These are phyloP conservation scores for Popillia japonica DNA, from an alignment of 1,140 invertebrate genomes.

Conservation along the genomic window DNA sequence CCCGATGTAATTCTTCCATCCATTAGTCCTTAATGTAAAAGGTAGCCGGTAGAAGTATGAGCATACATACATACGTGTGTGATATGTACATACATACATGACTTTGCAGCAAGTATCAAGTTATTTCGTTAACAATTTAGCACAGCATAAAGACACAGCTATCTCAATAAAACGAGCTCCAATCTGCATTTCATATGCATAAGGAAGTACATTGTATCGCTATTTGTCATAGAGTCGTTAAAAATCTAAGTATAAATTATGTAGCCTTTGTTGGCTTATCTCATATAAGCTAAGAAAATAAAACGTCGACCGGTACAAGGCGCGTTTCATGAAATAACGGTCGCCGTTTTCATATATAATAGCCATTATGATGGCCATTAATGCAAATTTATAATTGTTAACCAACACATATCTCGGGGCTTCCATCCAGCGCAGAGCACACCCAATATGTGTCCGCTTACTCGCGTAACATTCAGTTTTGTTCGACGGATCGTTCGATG, in stretches of 20 bases:
- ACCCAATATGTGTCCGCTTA: neutral
- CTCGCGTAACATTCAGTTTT: neutral
- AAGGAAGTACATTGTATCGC: constrained; percentile 1
- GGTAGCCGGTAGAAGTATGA: neutral
- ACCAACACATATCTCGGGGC: constrained; percentile 9
- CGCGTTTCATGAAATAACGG: constrained; percentile 1
- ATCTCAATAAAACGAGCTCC: neutral
- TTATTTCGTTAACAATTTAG: neutral
- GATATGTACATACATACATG: neutral
- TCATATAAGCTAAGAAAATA: neutral
- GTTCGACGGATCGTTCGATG: neutral
- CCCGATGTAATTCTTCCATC: neutral
- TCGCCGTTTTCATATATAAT: neutral
- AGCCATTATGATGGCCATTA: constrained; percentile 13
- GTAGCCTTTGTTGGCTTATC: constrained; percentile 18
- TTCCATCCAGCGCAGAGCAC: neutral
- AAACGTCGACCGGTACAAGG: neutral
- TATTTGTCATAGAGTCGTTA: neutral
- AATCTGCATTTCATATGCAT: neutral
- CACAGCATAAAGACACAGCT: neutral
- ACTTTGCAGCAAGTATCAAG: neutral
- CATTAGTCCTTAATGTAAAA: neutral
- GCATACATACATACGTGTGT: neutral
- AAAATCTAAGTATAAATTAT: constrained; percentile 25
- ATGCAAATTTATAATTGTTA: constrained; percentile 31